Evolutionary conservation across 2,113 vertebrate species (phyloP).

Genomic region (Arenaria interpres): DNA sequence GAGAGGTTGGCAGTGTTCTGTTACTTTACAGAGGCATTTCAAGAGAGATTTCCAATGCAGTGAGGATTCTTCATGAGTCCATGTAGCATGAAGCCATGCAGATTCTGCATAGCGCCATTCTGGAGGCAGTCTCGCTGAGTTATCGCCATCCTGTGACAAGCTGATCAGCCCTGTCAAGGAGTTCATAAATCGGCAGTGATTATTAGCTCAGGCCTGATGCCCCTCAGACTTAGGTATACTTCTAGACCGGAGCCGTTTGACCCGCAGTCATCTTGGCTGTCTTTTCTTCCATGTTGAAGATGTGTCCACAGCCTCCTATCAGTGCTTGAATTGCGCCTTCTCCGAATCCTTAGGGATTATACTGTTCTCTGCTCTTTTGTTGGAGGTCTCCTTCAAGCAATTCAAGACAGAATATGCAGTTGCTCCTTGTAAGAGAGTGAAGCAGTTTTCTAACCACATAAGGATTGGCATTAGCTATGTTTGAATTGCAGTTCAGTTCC

Average conservation of each 20-base stretch:
- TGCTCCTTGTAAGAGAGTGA: neutral
- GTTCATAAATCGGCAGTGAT: neutral
- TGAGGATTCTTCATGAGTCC: neutral
- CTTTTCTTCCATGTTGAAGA: neutral
- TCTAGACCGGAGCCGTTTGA: neutral
- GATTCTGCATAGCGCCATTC: accelerated
- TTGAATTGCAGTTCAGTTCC: neutral
- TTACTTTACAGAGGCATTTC: neutral
- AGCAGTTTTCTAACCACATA: neutral
- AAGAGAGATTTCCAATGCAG: neutral
- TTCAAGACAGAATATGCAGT: neutral
- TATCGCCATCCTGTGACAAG: neutral
- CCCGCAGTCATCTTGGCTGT: neutral
- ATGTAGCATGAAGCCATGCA: neutral
- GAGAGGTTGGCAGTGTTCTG: neutral
- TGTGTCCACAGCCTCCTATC: neutral
- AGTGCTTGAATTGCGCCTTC: neutral
- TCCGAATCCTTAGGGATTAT: neutral
- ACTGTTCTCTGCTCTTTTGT: neutral
- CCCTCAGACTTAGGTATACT: neutral
- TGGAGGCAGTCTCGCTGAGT: neutral
- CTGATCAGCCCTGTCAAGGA: neutral
- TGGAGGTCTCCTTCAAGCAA: neutral
- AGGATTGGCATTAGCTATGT: neutral
- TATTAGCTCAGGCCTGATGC: neutral